These are phyloP conservation scores for Epistrophe eligans DNA, from an alignment of 2,888 invertebrate species.

Conservation along the genomic window DNA sequence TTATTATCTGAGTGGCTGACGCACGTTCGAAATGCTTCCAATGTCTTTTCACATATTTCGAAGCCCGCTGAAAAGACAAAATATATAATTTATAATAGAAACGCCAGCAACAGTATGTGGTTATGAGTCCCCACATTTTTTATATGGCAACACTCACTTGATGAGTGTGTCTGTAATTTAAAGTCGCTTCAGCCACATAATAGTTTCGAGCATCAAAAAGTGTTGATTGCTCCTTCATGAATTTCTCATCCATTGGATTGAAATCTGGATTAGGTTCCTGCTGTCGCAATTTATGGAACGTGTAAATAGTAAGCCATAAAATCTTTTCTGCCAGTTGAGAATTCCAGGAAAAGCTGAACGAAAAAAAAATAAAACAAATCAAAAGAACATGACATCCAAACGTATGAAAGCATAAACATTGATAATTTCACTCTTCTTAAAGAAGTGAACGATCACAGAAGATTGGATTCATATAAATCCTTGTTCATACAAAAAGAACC, in stretches of 20 bases:
- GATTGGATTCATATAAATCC: no score
- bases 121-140: conserved; percentile 93
- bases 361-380: background rate
- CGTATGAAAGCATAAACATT: no score
- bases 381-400: background rate
- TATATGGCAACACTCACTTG: conserved; percentile 95
- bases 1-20: conserved; percentile 91
- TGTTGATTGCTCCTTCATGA: conserved; percentile 87
- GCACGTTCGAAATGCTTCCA: conserved; percentile 91
- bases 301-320: conserved; percentile 92
- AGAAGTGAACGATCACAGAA: no score
- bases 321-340: conserved; percentile 92
- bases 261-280: conserved; percentile 77
- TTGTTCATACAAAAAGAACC: no score
- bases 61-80: no score
- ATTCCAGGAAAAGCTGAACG: conserved; percentile 92
- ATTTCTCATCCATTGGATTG: conserved; percentile 83
- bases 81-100: no score
- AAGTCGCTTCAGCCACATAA: conserved; percentile 90
- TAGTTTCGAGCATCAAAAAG: conserved; percentile 92
- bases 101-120: no score
- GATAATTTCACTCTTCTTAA: no score
- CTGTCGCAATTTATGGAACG: conserved; percentile 87
- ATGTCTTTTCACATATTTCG: conserved; percentile 86
- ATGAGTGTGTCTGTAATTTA: conserved; percentile 90